Evolutionary conservation across 2,888 invertebrate genomes (phyloP), one percentile per base, ranked within the genome.

Genomic region (Scaptomyza polygonia): DNA sequence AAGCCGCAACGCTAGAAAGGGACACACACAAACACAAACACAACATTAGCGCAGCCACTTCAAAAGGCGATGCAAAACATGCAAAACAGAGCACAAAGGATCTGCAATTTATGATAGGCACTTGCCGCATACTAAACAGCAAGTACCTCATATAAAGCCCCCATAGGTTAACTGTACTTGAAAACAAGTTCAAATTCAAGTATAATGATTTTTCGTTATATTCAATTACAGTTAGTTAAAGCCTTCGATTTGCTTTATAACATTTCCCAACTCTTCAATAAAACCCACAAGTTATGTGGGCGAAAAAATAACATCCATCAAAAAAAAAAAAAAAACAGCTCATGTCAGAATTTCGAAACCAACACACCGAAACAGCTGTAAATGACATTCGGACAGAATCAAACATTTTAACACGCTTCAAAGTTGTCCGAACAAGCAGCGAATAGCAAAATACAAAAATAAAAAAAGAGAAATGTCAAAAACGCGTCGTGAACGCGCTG

Each of bases 371-470:
- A 85, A 86, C 85, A 86, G 87, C 85, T 85, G 85, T 85, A 85
- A 78, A 71, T 85, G 85, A 85, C 85, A 86, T 84, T 88, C 73
- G 72, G 71, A 73, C 81, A 80, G 84, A 85, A 88, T 87, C 87
- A 85, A 88, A 88, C 76, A 87, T 86, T 81, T 84, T 73, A 82
- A 86, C 87, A 88, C 78, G 87, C 85, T 84, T 75, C 88, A 80
- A 83, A 88, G 79, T 86, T 86, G 68, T 36, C 36, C 63, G 49
- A 21, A 64, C 44, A 21, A 64, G n/a, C 44, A 48, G 58, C 54
- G 40, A 65, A 84, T 43, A 65, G 57, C 45, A 64, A 76, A 59
- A 55, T 56, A 32, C 32, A 16, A 29, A 9, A 27, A 18, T 12
- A 30, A 21, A 39, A 40, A 34, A 53, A 72, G 69, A 66, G 71